These are phyloP conservation scores for Festucalex cinctus DNA, from an alignment of 2,113 vertebrate species.

Conservation along the genomic window DNA sequence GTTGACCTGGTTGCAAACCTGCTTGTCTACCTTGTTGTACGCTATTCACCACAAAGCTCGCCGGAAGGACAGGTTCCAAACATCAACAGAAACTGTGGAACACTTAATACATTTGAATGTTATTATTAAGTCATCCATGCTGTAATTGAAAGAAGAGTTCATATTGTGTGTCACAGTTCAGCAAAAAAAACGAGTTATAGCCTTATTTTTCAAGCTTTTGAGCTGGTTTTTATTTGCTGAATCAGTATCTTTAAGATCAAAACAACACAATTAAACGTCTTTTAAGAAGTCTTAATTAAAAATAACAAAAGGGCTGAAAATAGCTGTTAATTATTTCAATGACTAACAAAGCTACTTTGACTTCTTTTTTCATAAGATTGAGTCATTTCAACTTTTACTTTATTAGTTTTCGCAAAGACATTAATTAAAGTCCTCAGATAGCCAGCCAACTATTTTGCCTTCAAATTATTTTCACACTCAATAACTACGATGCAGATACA, in stretches of 20 bases:
- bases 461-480: neutral
- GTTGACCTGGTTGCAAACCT: neutral
- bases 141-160: neutral
- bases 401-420: neutral
- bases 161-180: neutral
- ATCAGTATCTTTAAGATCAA: neutral
- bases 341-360: neutral
- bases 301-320: neutral
- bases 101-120: neutral
- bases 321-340: neutral
- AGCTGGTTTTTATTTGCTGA: neutral
- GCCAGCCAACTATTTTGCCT: neutral
- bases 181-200: neutral
- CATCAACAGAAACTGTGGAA: neutral
- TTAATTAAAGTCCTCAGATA: neutral
- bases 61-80: conserved; percentile 3
- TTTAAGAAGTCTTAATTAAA: neutral
- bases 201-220: neutral
- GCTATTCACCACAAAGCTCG: neutral
- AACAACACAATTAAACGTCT: neutral
- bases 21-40: conserved; percentile 2
- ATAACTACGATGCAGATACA: neutral
- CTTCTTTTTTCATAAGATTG: no score
- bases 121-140: neutral
- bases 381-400: neutral